phyloP scores from a whole-genome alignment of 2,113 vertebrate species.

The Vanacampus margaritifer region DNA sequence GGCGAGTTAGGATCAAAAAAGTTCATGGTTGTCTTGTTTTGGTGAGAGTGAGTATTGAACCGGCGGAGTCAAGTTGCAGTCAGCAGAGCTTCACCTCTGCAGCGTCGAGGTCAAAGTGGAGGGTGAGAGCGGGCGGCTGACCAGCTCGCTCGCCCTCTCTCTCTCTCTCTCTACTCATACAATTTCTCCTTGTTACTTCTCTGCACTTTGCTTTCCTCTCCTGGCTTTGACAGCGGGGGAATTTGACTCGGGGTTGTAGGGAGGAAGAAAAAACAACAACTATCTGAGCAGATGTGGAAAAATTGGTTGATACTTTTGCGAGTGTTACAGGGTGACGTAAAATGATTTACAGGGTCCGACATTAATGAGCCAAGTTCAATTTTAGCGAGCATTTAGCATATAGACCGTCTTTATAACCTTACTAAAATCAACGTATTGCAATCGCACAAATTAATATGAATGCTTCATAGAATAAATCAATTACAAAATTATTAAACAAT shows the following conservation, averaged over 20 bases:
- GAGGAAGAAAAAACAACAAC: constrained; percentile 13
- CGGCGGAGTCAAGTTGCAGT: constrained; percentile 46
- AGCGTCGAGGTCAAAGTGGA: constrained; percentile 55
- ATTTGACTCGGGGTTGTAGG: constrained; percentile 24
- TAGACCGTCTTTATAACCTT: too few species aligned
- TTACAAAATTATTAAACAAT: too few species aligned
- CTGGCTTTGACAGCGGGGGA: constrained; percentile 38
- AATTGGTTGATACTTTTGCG: neutral
- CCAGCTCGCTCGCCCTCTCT: constrained; percentile 8
- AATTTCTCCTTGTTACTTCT: constrained; percentile 43
- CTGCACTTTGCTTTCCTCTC: constrained; percentile 17
- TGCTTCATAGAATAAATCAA: too few species aligned
- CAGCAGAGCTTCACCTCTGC: constrained; percentile 41
- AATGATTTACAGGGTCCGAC: too few species aligned
- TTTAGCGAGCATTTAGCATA: too few species aligned
- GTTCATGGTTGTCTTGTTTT: neutral
- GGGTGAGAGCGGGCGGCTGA: constrained; percentile 51
- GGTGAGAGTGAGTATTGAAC: constrained; percentile 1
- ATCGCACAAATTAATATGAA: too few species aligned
- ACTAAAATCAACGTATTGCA: too few species aligned
- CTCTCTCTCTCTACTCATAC: constrained; percentile 20
- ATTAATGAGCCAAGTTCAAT: too few species aligned
- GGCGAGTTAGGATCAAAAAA: neutral
- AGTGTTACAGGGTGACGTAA: neutral
- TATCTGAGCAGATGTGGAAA: constrained; percentile 16